These are phyloP conservation scores for Taenioides sp. DNA, from an alignment of 2,797 vertebrate genomes.

Conservation along the genomic window DNA sequence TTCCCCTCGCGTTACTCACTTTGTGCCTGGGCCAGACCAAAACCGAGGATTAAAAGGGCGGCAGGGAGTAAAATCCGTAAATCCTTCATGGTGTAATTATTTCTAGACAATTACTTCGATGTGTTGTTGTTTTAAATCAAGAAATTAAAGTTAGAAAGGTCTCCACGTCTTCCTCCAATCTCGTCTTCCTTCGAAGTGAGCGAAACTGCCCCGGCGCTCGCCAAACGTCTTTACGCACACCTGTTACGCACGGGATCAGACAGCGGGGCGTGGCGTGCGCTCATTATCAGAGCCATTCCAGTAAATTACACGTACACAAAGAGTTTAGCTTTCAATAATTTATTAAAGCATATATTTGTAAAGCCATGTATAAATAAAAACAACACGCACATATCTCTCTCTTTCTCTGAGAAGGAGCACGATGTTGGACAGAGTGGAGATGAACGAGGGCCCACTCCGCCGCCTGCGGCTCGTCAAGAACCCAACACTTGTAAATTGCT, in stretches of 20 bases:
- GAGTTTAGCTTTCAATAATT: conserved; percentile 85
- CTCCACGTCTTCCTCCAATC: not conserved
- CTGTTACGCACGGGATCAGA: conserved; percentile 42
- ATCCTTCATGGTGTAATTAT: conserved; percentile 43
- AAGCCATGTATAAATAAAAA: conserved; percentile 93
- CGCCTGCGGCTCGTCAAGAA: conserved; percentile 89
- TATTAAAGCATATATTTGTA: conserved; percentile 92
- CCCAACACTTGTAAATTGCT: conserved; percentile 65
- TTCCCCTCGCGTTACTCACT: conserved; percentile 23
- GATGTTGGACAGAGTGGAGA: conserved; percentile 59
- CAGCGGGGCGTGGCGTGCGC: conserved; percentile 13
- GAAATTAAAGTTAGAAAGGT: not conserved
- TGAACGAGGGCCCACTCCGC: conserved; percentile 80
- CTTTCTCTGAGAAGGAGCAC: conserved; percentile 74
- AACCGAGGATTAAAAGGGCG: conserved; percentile 57
- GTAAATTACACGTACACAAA: not conserved
- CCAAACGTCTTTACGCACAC: conserved; percentile 44
- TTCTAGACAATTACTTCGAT: not conserved
- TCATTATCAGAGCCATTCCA: not conserved
- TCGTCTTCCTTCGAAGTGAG: conserved; percentile 13
- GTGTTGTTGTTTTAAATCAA: not conserved
- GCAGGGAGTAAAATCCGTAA: conserved; percentile 43
- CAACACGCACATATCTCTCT: conserved; percentile 66
- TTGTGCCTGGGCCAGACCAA: conserved; percentile 59
- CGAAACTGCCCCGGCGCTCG: conserved; percentile 23